These are phyloP conservation scores for Anarsia innoxiella DNA, from an alignment of 2,888 invertebrate genomes.

Conservation along the genomic window DNA sequence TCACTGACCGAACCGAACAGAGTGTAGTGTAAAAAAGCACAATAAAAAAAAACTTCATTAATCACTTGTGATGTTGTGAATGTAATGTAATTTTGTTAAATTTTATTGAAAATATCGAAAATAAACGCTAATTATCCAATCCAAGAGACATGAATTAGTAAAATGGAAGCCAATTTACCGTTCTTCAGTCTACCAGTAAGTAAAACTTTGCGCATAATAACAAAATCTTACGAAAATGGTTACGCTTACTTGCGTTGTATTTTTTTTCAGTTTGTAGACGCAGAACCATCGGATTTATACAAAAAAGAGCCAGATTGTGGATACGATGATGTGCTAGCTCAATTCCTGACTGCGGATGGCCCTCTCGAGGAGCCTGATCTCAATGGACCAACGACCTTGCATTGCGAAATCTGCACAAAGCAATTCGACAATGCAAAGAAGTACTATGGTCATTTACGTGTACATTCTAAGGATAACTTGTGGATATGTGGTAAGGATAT, in stretches of 20 bases:
- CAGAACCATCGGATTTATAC: conserved; percentile 40
- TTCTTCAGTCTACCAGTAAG: conserved; percentile 61
- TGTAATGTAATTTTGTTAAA: no score
- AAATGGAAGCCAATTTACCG: conserved; percentile 54
- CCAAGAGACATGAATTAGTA: no score
- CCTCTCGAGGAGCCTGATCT: conserved; percentile 61
- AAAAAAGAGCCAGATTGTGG: conserved; percentile 36
- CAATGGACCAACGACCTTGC: conserved; percentile 58
- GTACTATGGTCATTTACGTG: conserved; percentile 63
- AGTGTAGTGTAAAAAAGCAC: no score
- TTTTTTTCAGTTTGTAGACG: conserved; percentile 51
- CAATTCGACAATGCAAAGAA: conserved; percentile 65
- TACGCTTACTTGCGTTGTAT: not conserved
- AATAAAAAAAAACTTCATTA: no score
- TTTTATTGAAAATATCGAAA: not conserved
- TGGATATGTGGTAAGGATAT: conserved; percentile 61
- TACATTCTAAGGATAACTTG: conserved; percentile 62
- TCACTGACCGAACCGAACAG: no score
- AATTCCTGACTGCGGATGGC: conserved; percentile 57
- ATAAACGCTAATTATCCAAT: not conserved
- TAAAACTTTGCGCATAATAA: conserved; percentile 8
- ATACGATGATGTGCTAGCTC: conserved; percentile 56
- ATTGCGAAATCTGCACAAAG: conserved; percentile 64
- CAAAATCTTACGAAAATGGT: not conserved
- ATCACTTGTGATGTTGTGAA: no score